These are phyloP conservation scores for Lemur catta DNA, from an alignment of 2,797 vertebrate genomes.

Conservation along the genomic window DNA sequence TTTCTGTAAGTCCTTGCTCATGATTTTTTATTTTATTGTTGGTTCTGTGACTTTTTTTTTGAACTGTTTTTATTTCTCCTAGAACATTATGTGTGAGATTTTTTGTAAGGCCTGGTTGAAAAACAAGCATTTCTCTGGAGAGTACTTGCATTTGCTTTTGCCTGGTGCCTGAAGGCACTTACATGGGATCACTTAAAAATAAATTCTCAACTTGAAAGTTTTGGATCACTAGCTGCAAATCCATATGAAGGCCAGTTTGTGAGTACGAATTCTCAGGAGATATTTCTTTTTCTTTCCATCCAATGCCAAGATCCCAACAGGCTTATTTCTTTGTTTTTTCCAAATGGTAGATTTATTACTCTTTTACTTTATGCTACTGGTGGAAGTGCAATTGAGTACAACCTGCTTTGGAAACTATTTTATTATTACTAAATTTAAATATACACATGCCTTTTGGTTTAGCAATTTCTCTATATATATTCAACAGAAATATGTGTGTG, in stretches of 20 bases:
- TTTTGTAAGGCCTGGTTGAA: not conserved
- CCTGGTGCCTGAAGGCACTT: slow-evolving; percentile 47
- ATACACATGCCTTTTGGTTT: not conserved
- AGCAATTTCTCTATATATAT: not conserved
- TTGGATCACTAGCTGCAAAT: slow-evolving; percentile 53
- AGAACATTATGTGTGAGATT: slow-evolving; percentile 41
- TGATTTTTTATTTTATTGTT: not conserved
- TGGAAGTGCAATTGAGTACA: not conserved
- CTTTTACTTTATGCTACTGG: not conserved
- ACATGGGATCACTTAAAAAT: slow-evolving; percentile 60
- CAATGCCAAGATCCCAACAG: not conserved
- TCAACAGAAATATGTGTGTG: not conserved
- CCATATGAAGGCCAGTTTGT: not conserved
- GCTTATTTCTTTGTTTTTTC: not conserved
- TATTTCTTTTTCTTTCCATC: slow-evolving; percentile 23
- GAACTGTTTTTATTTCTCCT: slow-evolving; percentile 48
- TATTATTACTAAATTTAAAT: slow-evolving; percentile 24
- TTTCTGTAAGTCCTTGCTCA: not conserved
- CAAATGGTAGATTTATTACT: not conserved
- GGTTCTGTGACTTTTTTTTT: not conserved
- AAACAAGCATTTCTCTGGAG: slow-evolving; percentile 42
- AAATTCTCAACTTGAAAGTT: slow-evolving; percentile 64
- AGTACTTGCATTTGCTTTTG: slow-evolving; percentile 49
- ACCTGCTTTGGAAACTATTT: not conserved
- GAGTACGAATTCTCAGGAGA: slow-evolving; percentile 49